Percentiles rank a stretch among this genome's conserved stretches.
Conservation (phyloP, 2,888 invertebrate species). For the Rhimphoctona megacephalus region DNA sequence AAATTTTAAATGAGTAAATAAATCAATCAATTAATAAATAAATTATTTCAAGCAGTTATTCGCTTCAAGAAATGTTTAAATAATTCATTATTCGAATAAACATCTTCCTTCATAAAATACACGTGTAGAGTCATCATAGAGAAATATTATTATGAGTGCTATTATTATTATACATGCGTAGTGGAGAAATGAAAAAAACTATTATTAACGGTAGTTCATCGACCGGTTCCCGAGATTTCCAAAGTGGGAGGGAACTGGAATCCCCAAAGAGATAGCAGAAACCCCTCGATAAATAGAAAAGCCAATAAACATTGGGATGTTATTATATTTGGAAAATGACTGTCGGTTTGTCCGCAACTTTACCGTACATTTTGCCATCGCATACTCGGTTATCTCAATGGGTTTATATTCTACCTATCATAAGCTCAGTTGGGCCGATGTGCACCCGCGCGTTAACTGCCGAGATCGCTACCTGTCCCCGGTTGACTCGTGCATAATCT, state of each 20-base stretch:
- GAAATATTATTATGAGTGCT: background rate
- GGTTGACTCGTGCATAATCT: conserved; percentile 55
- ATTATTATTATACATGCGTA: background rate
- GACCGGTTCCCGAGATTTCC: conserved; percentile 55
- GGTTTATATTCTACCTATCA: conserved; percentile 72
- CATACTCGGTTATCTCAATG: conserved; percentile 64
- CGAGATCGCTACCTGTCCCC: conserved; percentile 71
- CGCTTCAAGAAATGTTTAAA: background rate
- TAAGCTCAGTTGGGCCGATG: conserved; percentile 72
- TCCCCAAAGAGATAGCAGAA: conserved; percentile 12
- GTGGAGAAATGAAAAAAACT: conserved; percentile 45
- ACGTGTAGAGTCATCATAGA: background rate
- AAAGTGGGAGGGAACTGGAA: conserved; percentile 9
- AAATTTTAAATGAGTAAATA: background rate
- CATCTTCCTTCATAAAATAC: background rate
- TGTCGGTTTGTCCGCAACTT: conserved; percentile 71
- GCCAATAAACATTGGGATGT: conserved; percentile 74
- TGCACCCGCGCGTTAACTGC: conserved; percentile 66
- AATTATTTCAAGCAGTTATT: background rate
- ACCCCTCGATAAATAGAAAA: conserved; percentile 53
- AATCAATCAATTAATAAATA: background rate
- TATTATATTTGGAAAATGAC: conserved; percentile 71
- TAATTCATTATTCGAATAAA: background rate
- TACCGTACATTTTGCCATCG: conserved; percentile 61
- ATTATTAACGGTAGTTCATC: conserved; percentile 62